These are phyloP conservation scores for Neostethus bicornis DNA, from an alignment of 2,797 vertebrate species.

Conservation along the genomic window DNA sequence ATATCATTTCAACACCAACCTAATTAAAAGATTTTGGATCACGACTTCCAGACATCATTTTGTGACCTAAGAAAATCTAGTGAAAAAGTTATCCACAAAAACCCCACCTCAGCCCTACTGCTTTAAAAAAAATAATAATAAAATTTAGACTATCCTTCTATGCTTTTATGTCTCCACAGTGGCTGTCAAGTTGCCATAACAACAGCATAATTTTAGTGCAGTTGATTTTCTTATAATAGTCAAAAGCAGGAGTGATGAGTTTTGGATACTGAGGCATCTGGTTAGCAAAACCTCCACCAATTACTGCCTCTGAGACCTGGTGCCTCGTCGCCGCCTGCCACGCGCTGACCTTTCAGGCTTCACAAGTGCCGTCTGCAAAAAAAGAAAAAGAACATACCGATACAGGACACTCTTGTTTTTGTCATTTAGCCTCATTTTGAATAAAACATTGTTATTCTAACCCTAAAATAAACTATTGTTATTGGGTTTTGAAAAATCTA, in stretches of 20 bases:
- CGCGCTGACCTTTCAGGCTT: slow-evolving; percentile 78
- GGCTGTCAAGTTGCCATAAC: slow-evolving; percentile 71
- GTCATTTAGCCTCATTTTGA: not conserved
- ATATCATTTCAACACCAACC: slow-evolving; percentile 69
- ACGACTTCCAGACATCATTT: slow-evolving; percentile 63
- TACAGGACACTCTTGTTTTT: slow-evolving; percentile 6
- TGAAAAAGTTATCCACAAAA: slow-evolving; percentile 62
- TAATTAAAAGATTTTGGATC: slow-evolving; percentile 63
- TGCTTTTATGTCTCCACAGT: slow-evolving; percentile 52
- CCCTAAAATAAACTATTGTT: not conserved
- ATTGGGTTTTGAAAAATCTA: too few species aligned
- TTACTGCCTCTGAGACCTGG: slow-evolving; percentile 80
- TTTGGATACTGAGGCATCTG: slow-evolving; percentile 31
- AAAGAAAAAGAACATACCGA: slow-evolving; percentile 3
- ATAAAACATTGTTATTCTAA: not conserved
- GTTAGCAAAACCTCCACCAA: slow-evolving; percentile 50
- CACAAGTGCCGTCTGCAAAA: slow-evolving; percentile 70
- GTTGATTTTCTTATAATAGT: slow-evolving; percentile 49
- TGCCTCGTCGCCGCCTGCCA: slow-evolving; percentile 79
- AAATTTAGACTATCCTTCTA: slow-evolving; percentile 61
- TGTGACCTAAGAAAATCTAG: slow-evolving; percentile 65
- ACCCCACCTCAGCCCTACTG: slow-evolving; percentile 24
- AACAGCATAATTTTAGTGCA: slow-evolving; percentile 73
- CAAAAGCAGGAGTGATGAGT: slow-evolving; percentile 60
- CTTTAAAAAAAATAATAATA: slow-evolving; percentile 55